Evolutionary conservation across 35 echinoderm and acorn worm species (phyloP), one percentile per base, ranked within the genome.

Genomic region (Stichopus chloronotus): DNA sequence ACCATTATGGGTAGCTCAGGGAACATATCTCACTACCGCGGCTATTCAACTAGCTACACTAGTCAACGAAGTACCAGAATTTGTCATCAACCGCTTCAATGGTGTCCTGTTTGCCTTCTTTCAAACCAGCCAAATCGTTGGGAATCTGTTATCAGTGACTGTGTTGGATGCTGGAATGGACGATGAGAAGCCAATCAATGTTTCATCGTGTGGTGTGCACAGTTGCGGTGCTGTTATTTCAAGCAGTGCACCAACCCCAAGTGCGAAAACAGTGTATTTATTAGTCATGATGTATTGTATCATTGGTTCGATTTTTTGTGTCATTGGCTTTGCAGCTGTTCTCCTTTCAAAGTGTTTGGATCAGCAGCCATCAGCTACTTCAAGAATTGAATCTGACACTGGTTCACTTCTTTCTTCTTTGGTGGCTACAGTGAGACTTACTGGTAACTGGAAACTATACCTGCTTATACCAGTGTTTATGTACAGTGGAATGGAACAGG

Each of bases 21-120:
- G 95, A 16, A 96, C 97, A n/a, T 96, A 99, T 79, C 82, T 99
- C 0, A 99, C 97, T 53, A 96, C 97, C 5, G 94, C 95, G 23
- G 95, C 95, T 7, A 95, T 99, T 57, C 92, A 92, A 17, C 65
- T 95, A 10, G 94, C 97, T 6, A 95, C 92, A 55, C 21, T 96
- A 5, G 92, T 58, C 25, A 94, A 94, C 74, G 95, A 94, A 23
- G 92, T 96, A 9, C 95, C 93, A 14, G 95, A 99, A 76, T 87
- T 88, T 25, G 81, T 99, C 80, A 95, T 99, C 72, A 99, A 93
- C 74, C 97, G 94, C 9, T 99, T 99, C 78, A 99, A 99, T 60
- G 97, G 95, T 57, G 78, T 99, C 6, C 91, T 99, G 71, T 96
- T 96, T 25, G 91, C 92, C 20, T 92, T 99, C 61, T 99, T 96